A percentile compares a stretch with the other conserved stretches of the same genome.
Conservation (phyloP, 2,888 invertebrate species). For the Meta bourneti region DNA sequence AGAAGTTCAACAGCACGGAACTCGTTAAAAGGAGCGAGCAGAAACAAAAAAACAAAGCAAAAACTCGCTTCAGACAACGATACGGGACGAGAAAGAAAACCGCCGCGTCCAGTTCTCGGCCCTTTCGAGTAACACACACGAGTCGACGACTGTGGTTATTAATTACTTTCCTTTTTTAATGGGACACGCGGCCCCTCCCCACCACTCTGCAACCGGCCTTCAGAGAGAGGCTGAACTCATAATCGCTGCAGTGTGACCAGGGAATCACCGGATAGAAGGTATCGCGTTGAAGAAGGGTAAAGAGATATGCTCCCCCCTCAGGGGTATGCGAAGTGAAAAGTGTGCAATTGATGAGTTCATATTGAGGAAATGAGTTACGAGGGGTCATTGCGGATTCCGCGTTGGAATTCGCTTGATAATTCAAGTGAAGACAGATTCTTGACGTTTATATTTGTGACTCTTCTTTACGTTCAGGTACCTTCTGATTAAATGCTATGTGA, state of each 20-base stretch:
- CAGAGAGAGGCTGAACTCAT: constrained; percentile 42
- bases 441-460: too few species aligned
- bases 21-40: not conserved
- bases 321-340: constrained; percentile 1
- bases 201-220: constrained; percentile 8
- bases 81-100: constrained; percentile 13
- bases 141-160: constrained; percentile 48
- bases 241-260: not conserved
- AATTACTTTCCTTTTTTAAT: constrained; percentile 66
- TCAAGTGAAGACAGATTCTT: constrained; percentile 11
- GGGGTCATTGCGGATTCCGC: constrained; percentile 9
- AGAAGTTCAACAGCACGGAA: not conserved
- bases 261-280: constrained; percentile 11
- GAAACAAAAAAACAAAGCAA: not conserved
- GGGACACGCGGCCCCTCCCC: constrained; percentile 59
- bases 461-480: too few species aligned
- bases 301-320: constrained; percentile 13
- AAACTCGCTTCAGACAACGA: not conserved
- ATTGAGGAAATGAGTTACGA: constrained; percentile 34
- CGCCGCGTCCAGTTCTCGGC: constrained; percentile 24
- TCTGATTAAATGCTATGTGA: too few species aligned
- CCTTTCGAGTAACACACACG: constrained; percentile 22
- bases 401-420: not conserved
- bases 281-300: not conserved
- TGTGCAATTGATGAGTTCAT: constrained; percentile 47